A percentile compares a stretch with the other conserved stretches of the same genome.
These are phyloP conservation scores for Podargus strigoides DNA, from an alignment of 2,797 vertebrate genomes.

Conservation along the genomic window DNA sequence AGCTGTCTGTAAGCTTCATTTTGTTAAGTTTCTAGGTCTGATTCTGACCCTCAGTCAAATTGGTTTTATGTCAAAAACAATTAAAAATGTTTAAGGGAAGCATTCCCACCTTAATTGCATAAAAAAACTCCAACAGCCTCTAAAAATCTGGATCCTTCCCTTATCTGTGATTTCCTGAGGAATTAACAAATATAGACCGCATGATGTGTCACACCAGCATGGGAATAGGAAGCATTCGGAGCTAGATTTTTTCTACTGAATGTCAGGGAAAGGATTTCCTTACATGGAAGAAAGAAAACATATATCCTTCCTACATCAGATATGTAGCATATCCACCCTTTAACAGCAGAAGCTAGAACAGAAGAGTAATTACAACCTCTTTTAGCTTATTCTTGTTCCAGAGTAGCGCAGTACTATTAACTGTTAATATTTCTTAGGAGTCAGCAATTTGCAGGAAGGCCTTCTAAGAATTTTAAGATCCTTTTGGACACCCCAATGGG, in stretches of 20 bases:
- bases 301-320: not conserved
- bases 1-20: not conserved
- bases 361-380: not conserved
- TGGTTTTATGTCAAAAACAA: rapidly evolving
- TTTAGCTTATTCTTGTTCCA: not conserved
- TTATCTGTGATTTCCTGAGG: not conserved
- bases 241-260: not conserved
- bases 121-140: not conserved
- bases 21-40: not conserved
- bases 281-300: not conserved
- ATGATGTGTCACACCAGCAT: not conserved
- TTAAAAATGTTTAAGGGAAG: not conserved
- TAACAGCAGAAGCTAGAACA: not conserved
- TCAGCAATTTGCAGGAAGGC: not conserved
- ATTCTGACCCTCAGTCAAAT: not conserved
- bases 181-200: not conserved
- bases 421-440: not conserved
- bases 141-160: not conserved
- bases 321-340: not conserved
- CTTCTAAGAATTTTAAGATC: not conserved
- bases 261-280: not conserved
- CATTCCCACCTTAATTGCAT: not conserved
- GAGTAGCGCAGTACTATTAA: not conserved
- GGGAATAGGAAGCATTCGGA: not conserved
- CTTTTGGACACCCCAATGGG: not conserved